Evolutionary conservation across 2,888 invertebrate species (phyloP).

Genomic region (Scotopteryx bipunctaria): DNA sequence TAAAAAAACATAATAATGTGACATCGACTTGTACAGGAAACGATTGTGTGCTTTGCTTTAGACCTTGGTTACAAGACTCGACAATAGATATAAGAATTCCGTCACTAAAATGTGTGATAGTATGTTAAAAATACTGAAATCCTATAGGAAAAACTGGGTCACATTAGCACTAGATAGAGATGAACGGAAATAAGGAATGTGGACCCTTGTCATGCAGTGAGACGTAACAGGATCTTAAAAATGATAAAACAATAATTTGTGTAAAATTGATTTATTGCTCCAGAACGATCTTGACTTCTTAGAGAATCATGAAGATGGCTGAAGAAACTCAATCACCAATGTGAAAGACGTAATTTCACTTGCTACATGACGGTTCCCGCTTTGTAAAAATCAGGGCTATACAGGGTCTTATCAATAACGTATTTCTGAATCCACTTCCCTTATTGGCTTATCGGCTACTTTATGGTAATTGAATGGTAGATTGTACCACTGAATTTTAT

Average conservation of each 20-base stretch:
- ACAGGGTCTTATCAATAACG: slow-evolving; percentile 11
- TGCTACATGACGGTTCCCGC: neutral
- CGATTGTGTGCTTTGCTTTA: slow-evolving; percentile 17
- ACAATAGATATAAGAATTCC: neutral
- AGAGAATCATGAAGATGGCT: too few species aligned
- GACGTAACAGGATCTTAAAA: too few species aligned
- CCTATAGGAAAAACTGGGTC: too few species aligned
- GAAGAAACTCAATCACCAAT: too few species aligned
- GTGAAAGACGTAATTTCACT: too few species aligned
- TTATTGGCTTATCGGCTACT: slow-evolving; percentile 18
- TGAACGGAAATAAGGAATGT: too few species aligned
- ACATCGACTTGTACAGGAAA: slow-evolving; percentile 32
- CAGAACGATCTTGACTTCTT: too few species aligned
- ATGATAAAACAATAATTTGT: too few species aligned
- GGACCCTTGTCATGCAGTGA: too few species aligned
- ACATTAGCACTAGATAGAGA: too few species aligned
- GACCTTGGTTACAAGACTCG: neutral
- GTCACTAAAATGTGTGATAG: neutral
- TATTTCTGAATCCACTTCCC: slow-evolving; percentile 14
- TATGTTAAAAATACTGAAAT: neutral
- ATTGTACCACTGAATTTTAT: neutral
- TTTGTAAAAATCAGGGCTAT: neutral
- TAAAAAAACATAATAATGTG: slow-evolving; percentile 35
- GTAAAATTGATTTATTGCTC: too few species aligned
- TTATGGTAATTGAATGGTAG: slow-evolving; percentile 9